Evolutionary conservation across 2,797 vertebrate species (phyloP), one percentile per base, ranked within the genome.

Genomic region (Steatocranus sp.): DNA sequence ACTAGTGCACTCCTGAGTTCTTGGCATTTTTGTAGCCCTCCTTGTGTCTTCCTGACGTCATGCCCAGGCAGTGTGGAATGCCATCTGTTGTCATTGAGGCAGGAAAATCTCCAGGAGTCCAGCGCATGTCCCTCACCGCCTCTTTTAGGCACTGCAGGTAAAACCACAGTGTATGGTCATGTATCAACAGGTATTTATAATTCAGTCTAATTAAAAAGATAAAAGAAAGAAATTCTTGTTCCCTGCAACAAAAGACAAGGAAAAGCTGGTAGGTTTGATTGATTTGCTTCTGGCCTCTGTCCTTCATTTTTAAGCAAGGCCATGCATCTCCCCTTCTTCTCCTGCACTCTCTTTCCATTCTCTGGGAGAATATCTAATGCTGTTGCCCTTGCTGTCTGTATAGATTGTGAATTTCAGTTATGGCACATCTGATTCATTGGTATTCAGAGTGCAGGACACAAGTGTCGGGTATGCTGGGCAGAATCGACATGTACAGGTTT

Each of bases 331-430:
- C 53, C 61, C 74, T 68, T 38, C 63, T 14, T 38, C 79, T 34
- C 11, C 50, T 79, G 41, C 56, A 5, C 5, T 43, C 36, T 63
- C 48, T 73, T 78, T 75, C 54, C 3, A 23, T n/a, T 73, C 89
- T 91, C 84, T 8, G 5, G 27, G 80, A 82, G 90, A 93, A 91
- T 93, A 90, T 84, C 58, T 87, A 89, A 91, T 87, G 86, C 56
- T n/a, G 56, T 78, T 89, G 83, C 83, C 82, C 74, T 86, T 80
- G 84, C 89, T 18, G 82, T 91, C 91, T 89, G 90, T 91, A 85
- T 90, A 82, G 93, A 95, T 94, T 93, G 92, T 91, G 93, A 90
- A 95, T 94, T 95, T 92, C 81, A 86, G 92, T 85, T 92, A 87
- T 83, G 86, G 80, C 10, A 51, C 27, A 75, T 88, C 81, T 87